Percentiles rank a stretch among this genome's conserved stretches.
Conservation (phyloP, 2,888 invertebrate species). For the Synanthedon formicaeformis region DNA sequence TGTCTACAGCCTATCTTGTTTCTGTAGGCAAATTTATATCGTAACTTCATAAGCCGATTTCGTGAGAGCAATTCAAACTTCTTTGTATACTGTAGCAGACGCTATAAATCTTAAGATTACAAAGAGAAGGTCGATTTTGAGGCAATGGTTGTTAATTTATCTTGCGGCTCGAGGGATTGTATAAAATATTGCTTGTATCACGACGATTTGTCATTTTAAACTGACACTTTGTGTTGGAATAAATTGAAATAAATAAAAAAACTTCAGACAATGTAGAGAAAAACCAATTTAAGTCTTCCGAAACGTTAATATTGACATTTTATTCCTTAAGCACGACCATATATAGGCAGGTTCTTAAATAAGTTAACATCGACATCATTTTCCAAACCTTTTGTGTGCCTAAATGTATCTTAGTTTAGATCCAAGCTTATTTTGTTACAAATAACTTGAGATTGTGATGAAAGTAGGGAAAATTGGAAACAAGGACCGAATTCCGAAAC, state of each 20-base stretch:
- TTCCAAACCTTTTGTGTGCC: neutral
- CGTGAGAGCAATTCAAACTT: slow-evolving; percentile 28
- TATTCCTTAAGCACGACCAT: too few relatives aligned
- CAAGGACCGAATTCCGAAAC: neutral
- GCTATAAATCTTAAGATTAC: slow-evolving; percentile 21
- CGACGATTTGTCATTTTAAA: neutral
- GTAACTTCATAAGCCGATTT: slow-evolving; percentile 21
- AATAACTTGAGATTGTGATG: neutral
- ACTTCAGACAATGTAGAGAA: too few relatives aligned
- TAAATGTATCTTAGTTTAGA: neutral
- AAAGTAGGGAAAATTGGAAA: neutral
- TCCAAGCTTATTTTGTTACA: neutral
- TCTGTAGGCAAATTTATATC: slow-evolving; percentile 14
- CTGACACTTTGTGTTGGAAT: neutral
- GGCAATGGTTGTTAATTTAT: slow-evolving; percentile 9
- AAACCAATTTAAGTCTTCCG: too few relatives aligned
- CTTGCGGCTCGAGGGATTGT: slow-evolving; percentile 4
- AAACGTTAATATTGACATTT: too few relatives aligned
- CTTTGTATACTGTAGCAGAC: slow-evolving; percentile 21
- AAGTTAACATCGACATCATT: neutral
- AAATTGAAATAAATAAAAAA: neutral
- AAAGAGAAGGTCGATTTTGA: slow-evolving; percentile 8
- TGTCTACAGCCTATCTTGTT: neutral
- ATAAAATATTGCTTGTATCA: slow-evolving; percentile 7
- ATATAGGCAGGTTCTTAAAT: neutral